Evolutionary conservation across 2,888 invertebrate genomes (phyloP), one percentile per base, ranked within the genome.

Genomic region (Leucoptera coffeella): DNA sequence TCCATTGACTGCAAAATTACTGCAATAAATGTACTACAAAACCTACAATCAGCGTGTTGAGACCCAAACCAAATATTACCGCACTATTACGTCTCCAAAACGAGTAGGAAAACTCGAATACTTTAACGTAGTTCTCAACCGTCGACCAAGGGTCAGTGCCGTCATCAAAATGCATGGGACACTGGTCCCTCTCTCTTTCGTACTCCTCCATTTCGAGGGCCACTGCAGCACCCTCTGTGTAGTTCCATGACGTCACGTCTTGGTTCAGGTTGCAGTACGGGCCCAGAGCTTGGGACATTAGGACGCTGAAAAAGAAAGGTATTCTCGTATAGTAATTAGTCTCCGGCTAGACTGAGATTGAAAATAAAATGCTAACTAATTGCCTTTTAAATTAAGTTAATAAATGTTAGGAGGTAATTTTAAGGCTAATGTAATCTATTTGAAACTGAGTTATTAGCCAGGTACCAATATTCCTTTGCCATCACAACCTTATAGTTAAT

Each of bases 161-260:
- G 47, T 95, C 94, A 45, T 96, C 94, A 47, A 95, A 97, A 50
- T 88, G 82, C 91, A 96, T 95, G 0, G 96, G 96, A 52, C 96
- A 97, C 45, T 91, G 89, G 67, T 97, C 96, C 39, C 93, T 79
- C 61, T 92, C 88, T 64, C 93, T 73, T 58, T 94, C 93, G 43
- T 88, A 90, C 59, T 92, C 96, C 36, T 84, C 80, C 78, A 96
- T 85, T 44, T 88, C 85, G 11, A 97, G 61, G 22, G 90, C 82
- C 33, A 95, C 94, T 24, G 91, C 88, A 11, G 96, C 95, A 26
- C 96, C 96, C 50, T 94, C 88, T 0, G 86, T 84, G 42, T 86
- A 83, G 52, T 88, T 87, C 74, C 78, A 86, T 23, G 92, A 92
- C 2, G 82, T 80, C 1, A 96, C 93, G 40, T 88, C 88, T 67